These are phyloP conservation scores for Tangara arthus DNA, from an alignment of 2,797 vertebrate genomes.

Conservation along the genomic window DNA sequence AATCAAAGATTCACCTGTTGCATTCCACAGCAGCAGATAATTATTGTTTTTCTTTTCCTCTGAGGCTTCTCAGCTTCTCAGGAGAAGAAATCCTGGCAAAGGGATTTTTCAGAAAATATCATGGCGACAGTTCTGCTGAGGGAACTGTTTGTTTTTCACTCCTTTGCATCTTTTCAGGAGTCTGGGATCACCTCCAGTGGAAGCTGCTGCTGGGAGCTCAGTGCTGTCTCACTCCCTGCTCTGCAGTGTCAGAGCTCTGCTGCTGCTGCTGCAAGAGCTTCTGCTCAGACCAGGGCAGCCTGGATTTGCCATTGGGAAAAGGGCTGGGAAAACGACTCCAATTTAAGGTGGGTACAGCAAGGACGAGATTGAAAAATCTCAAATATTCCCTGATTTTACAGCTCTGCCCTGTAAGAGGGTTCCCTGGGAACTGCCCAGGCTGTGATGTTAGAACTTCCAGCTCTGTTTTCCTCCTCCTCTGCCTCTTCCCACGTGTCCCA, in stretches of 20 bases:
- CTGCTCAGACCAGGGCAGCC: background rate
- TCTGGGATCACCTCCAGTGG: background rate
- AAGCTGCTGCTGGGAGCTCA: background rate
- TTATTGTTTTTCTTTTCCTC: too few species aligned
- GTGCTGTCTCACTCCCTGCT: background rate
- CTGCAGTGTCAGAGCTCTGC: background rate
- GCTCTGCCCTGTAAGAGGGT: background rate
- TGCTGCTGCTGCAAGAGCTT: background rate
- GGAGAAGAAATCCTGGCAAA: too few species aligned
- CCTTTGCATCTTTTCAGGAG: rapidly evolving
- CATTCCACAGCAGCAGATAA: too few species aligned
- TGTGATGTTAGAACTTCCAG: background rate
- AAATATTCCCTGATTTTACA: background rate
- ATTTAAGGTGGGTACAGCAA: background rate
- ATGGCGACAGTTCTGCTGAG: rapidly evolving
- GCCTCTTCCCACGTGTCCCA: background rate
- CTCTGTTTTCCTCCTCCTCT: too few species aligned
- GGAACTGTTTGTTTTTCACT: rapidly evolving
- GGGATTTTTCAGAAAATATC: too few species aligned
- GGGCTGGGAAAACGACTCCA: rapidly evolving
- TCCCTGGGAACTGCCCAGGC: background rate
- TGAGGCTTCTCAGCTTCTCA: too few species aligned
- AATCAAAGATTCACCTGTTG: too few species aligned
- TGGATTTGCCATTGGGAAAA: background rate
- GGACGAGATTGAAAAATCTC: background rate